Evolutionary conservation across 2,888 invertebrate species (phyloP).

Genomic region (Ichneumoninae sp.): DNA sequence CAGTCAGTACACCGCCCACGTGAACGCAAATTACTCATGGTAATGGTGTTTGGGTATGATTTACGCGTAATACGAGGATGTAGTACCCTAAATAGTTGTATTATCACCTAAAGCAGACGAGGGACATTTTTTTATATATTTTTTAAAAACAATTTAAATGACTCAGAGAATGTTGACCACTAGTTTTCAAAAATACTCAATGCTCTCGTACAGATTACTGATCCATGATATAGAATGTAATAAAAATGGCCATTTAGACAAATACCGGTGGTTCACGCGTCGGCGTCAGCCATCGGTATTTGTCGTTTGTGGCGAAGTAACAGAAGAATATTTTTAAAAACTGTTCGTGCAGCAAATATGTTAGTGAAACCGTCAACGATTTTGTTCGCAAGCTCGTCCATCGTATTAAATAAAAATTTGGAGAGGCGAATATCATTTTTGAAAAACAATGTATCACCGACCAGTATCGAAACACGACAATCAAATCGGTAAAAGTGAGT

Average conservation of each 20-base stretch:
- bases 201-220: not conserved
- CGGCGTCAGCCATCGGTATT: not conserved
- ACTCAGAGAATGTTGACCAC: not conserved
- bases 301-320: not conserved
- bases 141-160: not conserved
- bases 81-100: not conserved
- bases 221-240: not conserved
- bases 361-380: not conserved
- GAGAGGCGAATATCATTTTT: not conserved
- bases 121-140: no score
- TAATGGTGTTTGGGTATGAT: constrained; percentile 56
- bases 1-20: constrained; percentile 60
- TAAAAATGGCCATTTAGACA: not conserved
- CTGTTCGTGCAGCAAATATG: not conserved
- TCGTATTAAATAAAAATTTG: not conserved
- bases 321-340: not conserved
- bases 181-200: no score
- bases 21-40: constrained; percentile 59
- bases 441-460: not conserved
- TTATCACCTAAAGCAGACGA: not conserved
- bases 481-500: not conserved
- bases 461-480: not conserved
- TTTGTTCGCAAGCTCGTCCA: not conserved
- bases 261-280: no score
- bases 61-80: constrained; percentile 40